These are phyloP conservation scores for Macrotis lagotis DNA, from an alignment of 2,113 vertebrate species.

Conservation along the genomic window DNA sequence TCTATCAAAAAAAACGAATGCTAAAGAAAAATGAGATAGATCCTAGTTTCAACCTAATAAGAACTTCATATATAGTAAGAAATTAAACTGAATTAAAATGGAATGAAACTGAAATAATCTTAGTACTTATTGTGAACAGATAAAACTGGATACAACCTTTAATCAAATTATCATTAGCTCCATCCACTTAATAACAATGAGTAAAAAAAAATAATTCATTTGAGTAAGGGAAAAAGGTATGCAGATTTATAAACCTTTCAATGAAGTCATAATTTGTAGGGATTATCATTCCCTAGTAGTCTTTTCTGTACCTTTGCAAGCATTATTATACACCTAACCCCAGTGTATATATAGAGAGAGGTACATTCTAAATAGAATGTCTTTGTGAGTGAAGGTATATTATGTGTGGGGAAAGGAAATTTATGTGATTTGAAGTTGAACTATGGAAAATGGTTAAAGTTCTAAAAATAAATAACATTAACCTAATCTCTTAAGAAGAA, in stretches of 20 bases:
- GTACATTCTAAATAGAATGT: neutral
- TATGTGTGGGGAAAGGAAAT: neutral
- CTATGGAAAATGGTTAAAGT: neutral
- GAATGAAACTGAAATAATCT: neutral
- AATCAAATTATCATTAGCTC: neutral
- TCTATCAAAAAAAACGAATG: neutral
- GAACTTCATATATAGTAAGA: neutral
- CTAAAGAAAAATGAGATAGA: neutral
- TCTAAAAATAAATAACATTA: neutral
- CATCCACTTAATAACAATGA: neutral
- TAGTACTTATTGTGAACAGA: neutral
- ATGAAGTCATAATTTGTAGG: neutral
- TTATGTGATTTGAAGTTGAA: neutral
- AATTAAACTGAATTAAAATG: neutral
- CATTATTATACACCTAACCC: neutral
- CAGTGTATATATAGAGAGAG: neutral
- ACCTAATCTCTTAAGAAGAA: neutral
- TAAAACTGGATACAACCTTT: neutral
- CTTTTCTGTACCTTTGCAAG: neutral
- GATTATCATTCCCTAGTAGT: neutral
- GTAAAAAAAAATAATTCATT: neutral
- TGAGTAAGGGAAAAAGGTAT: neutral
- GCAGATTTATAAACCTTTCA: neutral
- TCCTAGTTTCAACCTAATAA: neutral
- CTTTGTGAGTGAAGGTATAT: neutral